Evolutionary conservation across 2,888 invertebrate species (phyloP).

Genomic region (Drosophila robusta): DNA sequence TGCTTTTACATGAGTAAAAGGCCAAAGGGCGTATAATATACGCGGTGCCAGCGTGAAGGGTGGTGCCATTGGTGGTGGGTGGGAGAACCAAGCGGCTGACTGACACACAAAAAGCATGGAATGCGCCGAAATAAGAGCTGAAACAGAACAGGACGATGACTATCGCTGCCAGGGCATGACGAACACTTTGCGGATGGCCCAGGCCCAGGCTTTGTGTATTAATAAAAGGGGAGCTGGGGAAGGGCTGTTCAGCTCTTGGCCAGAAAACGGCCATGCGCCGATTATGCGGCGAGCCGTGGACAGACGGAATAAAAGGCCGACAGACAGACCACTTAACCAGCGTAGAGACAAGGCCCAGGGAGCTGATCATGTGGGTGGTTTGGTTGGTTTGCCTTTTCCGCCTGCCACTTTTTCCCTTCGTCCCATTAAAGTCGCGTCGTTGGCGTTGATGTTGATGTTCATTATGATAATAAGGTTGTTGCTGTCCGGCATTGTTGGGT

Average conservation of each 20-base stretch:
- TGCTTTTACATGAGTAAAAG: conserved; percentile 68
- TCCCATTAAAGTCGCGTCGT: conserved; percentile 61
- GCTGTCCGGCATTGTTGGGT: conserved; percentile 54
- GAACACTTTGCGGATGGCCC: conserved; percentile 56
- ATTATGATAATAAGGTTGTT: conserved; percentile 74
- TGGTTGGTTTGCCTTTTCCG: conserved; percentile 13
- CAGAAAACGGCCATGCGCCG: conserved; percentile 45
- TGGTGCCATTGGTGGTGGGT: neutral
- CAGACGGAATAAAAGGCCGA: conserved; percentile 3
- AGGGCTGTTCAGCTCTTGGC: conserved; percentile 12
- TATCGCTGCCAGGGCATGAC: conserved; percentile 47
- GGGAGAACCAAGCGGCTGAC: neutral
- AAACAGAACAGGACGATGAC: conserved; percentile 37
- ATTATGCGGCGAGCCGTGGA: conserved; percentile 57
- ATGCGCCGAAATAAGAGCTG: conserved; percentile 37
- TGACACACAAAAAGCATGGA: conserved; percentile 33
- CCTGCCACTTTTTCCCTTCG: conserved; percentile 5
- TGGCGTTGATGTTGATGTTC: conserved; percentile 62
- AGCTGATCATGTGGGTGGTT: conserved; percentile 5
- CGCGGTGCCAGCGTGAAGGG: neutral
- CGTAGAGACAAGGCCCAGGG: conserved; percentile 16
- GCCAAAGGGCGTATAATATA: conserved; percentile 37
- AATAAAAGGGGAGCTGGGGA: conserved; percentile 41
- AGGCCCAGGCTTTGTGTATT: conserved; percentile 55
- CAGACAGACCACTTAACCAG: conserved; percentile 57